phyloP scores from a whole-genome alignment of 2,797 vertebrate species.

The Myotis daubentonii region DNA sequence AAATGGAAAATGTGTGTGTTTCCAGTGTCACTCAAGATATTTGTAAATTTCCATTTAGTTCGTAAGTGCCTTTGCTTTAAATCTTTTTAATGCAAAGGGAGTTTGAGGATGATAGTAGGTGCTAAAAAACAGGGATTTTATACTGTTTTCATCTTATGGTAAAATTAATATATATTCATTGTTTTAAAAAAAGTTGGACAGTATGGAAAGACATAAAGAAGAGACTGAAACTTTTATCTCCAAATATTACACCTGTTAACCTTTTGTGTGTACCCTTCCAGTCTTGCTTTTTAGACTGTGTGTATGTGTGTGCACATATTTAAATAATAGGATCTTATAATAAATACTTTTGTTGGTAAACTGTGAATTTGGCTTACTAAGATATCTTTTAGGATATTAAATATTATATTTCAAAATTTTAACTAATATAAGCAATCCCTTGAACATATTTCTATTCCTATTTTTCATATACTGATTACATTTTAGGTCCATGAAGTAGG shows the following conservation, averaged over 20 bases:
- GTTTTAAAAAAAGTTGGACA: conserved; percentile 29
- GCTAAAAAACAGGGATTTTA: conserved; percentile 1
- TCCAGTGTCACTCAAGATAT: background rate
- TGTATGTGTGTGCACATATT: background rate
- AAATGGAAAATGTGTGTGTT: conserved; percentile 21
- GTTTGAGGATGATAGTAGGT: conserved; percentile 6
- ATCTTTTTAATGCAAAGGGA: background rate
- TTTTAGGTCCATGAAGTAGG: background rate
- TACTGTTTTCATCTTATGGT: background rate
- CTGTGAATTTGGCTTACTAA: background rate
- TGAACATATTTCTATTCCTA: conserved; percentile 16
- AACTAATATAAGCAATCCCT: background rate
- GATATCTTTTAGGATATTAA: background rate
- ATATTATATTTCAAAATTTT: conserved; percentile 31
- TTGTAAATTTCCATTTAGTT: conserved; percentile 34
- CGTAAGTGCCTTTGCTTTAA: background rate
- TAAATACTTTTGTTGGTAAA: background rate
- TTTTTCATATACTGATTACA: background rate
- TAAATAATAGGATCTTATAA: background rate
- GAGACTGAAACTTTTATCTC: conserved; percentile 25
- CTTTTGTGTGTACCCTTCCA: background rate
- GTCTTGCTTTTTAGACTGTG: background rate
- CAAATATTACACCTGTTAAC: background rate
- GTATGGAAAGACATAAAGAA: background rate
- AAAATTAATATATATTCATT: background rate